Percentiles rank a stretch among this genome's conserved stretches.
Evolutionary conservation across 2,797 vertebrate genomes (phyloP).

Genomic region (Simalia tracyae): DNA sequence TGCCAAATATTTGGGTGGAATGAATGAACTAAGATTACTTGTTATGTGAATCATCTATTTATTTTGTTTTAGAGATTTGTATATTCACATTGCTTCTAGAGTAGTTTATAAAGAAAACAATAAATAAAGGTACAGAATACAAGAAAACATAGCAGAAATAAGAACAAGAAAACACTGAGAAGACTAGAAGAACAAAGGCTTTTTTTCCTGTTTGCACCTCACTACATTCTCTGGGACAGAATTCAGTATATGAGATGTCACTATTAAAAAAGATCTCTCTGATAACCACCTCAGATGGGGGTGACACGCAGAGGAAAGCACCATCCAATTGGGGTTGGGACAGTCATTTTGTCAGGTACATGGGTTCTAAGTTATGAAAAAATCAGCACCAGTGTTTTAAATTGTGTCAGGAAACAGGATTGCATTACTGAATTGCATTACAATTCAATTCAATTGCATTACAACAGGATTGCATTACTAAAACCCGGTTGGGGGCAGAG

Average conservation of each 20-base stretch:
- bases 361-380: not conserved
- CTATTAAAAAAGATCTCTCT: not conserved
- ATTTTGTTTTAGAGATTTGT: not conserved
- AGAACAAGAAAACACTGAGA: not conserved
- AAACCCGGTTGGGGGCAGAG: no score
- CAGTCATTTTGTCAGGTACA: not conserved
- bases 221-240: not conserved
- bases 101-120: not conserved
- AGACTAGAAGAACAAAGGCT: no score
- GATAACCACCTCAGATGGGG: not conserved
- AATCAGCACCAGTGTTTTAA: not conserved
- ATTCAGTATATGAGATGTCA: not conserved
- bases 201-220: not conserved
- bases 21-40: not conserved
- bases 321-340: not conserved
- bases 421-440: no score
- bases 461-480: no score
- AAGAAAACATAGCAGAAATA: not conserved
- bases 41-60: not conserved
- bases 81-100: not conserved
- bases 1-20: slow-evolving; percentile 1
- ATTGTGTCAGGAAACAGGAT: not conserved
- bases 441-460: no score
- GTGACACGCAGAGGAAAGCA: not conserved
- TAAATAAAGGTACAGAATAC: not conserved